A percentile compares a stretch with the other conserved stretches of the same genome.
These are phyloP conservation scores for Dipodomys ordii DNA, from an alignment of 2,113 vertebrate species.

Conservation along the genomic window DNA sequence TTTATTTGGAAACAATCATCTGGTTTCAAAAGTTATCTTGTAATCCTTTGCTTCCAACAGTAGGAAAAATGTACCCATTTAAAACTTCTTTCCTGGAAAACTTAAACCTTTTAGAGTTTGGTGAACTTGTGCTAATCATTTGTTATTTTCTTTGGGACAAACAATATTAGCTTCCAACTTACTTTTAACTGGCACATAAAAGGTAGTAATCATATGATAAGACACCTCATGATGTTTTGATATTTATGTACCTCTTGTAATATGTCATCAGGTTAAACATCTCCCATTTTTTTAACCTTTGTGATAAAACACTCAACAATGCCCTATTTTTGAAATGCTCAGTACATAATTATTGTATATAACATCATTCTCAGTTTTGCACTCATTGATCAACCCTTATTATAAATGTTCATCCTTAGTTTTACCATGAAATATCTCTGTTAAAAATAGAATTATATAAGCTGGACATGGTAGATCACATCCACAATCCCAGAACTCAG, in stretches of 20 bases:
- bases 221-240: not conserved
- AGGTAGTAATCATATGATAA: not conserved
- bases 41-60: not conserved
- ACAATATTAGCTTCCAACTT: not conserved
- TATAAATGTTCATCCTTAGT: not conserved
- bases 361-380: not conserved
- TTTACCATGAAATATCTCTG: not conserved
- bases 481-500: too few relatives aligned
- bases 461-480: too few relatives aligned
- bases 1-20: too few relatives aligned
- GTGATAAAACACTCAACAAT: not conserved
- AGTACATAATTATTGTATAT: too few relatives aligned
- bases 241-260: too few relatives aligned
- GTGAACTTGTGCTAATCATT: not conserved
- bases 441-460: not conserved
- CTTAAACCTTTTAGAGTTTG: not conserved
- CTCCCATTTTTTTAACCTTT: not conserved
- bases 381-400: not conserved
- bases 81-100: not conserved
- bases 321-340: not conserved
- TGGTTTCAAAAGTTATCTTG: not conserved
- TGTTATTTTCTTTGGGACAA: not conserved
- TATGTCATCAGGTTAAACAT: too few relatives aligned
- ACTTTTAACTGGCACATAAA: not conserved
- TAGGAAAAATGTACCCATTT: not conserved